Base-by-base conservation (phyloP, 2,113 vertebrate genomes). In the Dolichallabes microphthalmus region DNA sequence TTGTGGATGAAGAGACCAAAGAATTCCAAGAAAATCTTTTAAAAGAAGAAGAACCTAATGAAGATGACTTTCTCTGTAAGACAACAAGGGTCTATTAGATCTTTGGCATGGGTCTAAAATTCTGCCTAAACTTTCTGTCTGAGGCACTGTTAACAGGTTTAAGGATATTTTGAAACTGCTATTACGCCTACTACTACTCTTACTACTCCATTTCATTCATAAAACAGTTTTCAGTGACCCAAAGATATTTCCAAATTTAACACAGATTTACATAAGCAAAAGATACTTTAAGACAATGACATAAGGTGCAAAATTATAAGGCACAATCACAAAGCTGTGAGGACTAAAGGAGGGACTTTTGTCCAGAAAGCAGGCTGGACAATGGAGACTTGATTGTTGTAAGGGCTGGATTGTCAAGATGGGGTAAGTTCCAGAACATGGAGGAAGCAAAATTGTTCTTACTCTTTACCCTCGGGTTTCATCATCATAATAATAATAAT, bases 11-110 rank as follows among this genome's bases (percentile, higher is more conserved):
- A 13, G 27, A 22, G 27, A 32, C 30, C 1, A 55, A 78, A 58
- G 53, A 4, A 78, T 32, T 78, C 75, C 53, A 78, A 11, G 75
- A 57, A 78, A 32, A 58, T 1, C 10, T 55, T 22, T 35, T 58
- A 58, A 78, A 78, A 58, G 75, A 78, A 22, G 75, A 58, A 32
- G 75, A 78, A 58, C 27, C 17, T 22, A 2, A 12, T 35, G 75
- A 58, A 32, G 75, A 78, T 7, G 15, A 58, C 15, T 35, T 20
- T 78, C 75, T 78, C 27, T 78, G 75, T 78, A 78, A 58, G 75
- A 57, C n/a, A 32, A 32, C 27, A 53, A 39, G 50, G 25, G 13
- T 15, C 5, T n/a, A 7, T 17, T 10, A 14, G 11, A 14, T 50
- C 20, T 50, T 74, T 35, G 52, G 73, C 13, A 6, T 25, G 22